Evolutionary conservation across 2,888 invertebrate genomes (phyloP).

Genomic region (Melanophora roralis): DNA sequence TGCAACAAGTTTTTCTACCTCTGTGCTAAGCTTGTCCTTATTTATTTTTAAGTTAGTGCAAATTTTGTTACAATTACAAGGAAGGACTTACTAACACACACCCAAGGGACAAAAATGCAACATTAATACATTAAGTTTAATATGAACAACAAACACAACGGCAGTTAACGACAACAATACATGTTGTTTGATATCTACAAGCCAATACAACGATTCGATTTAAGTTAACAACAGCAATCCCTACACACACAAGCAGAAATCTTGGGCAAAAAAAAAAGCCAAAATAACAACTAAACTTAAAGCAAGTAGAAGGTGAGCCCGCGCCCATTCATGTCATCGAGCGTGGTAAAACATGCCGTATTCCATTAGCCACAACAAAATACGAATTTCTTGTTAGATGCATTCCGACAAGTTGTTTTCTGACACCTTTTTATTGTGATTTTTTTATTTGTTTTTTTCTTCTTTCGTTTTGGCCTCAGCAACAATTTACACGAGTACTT

Average conservation of each 20-base stretch:
- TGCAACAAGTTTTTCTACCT: background rate
- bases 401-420: conserved; percentile 78
- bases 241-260: conserved; percentile 34
- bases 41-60: background rate
- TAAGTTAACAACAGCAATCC: conserved; percentile 36
- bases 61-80: conserved; percentile 24
- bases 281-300: conserved; percentile 8
- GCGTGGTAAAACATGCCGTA: conserved; percentile 76
- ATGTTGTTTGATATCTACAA: conserved; percentile 58
- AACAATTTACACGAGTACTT: conserved; percentile 31
- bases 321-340: conserved; percentile 76
- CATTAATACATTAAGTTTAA: background rate
- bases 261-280: conserved; percentile 31
- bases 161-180: conserved; percentile 54
- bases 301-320: conserved; percentile 66
- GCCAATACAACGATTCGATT: conserved; percentile 41
- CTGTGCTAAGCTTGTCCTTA: background rate
- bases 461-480: conserved; percentile 9
- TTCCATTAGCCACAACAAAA: conserved; percentile 76
- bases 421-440: conserved; percentile 74
- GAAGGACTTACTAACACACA: conserved; percentile 16
- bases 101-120: background rate
- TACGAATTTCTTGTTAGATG: conserved; percentile 78
- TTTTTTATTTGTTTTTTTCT: conserved; percentile 33
- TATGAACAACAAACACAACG: conserved; percentile 27